These are phyloP conservation scores for Halictus rubicundus DNA, from an alignment of 1,140 invertebrate genomes.

Conservation along the genomic window DNA sequence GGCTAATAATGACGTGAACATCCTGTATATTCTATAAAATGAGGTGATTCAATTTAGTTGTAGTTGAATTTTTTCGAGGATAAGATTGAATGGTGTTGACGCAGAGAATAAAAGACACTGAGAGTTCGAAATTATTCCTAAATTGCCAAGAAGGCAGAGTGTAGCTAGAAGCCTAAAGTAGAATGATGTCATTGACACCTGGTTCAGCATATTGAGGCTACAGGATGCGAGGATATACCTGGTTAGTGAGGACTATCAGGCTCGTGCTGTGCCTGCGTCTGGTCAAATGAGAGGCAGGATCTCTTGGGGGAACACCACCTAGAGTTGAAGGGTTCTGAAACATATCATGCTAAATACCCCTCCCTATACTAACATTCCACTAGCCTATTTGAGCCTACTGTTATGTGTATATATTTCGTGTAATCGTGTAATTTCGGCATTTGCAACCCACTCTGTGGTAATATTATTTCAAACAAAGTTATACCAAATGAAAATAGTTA, in stretches of 20 bases:
- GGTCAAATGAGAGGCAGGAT: conserved; percentile 83
- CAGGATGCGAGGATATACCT: conserved; percentile 80
- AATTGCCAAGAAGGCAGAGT: conserved; percentile 32
- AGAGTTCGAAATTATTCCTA: conserved; percentile 27
- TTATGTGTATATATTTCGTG: conserved; percentile 34
- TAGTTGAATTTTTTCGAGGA: conserved; percentile 10
- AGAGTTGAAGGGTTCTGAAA: conserved; percentile 82
- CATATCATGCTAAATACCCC: conserved; percentile 78
- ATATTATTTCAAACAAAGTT: conserved; percentile 14
- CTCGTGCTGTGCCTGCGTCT: conserved; percentile 87
- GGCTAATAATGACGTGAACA: too few species aligned
- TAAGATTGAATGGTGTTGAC: not conserved
- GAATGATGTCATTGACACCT: conserved; percentile 46
- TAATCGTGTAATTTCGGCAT: conserved; percentile 14
- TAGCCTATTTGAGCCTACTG: conserved; percentile 41
- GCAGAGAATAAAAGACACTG: conserved; percentile 1
- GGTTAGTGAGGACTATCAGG: conserved; percentile 82
- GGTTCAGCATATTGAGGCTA: conserved; percentile 60
- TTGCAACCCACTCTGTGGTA: not conserved
- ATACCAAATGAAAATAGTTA: conserved; percentile 27
- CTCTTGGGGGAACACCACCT: conserved; percentile 77
- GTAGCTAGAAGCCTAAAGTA: conserved; percentile 21
- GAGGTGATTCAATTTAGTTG: conserved; percentile 20
- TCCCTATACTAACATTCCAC: conserved; percentile 69
- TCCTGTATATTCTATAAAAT: conserved; percentile 40